Evolutionary conservation across 2,888 invertebrate species (phyloP).

Genomic region (Smittia sp.): DNA sequence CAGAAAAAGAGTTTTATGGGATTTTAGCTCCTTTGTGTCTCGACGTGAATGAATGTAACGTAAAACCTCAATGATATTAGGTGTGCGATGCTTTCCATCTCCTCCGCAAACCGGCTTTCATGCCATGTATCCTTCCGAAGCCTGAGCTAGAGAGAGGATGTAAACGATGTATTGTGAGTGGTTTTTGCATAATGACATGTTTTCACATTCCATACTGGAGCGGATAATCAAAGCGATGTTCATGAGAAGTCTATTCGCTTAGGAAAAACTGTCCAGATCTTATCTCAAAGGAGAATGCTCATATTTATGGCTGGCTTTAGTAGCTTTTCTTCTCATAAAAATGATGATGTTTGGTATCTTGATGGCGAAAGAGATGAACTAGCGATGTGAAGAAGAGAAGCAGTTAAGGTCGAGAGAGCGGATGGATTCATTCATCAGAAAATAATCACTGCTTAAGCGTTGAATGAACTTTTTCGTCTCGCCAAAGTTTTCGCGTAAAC

Average conservation of each 20-base stretch:
- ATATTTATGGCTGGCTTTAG: background rate
- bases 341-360: slow-evolving; percentile 17
- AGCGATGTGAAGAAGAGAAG: too few relatives aligned
- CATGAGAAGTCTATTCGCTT: background rate
- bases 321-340: background rate
- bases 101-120: background rate
- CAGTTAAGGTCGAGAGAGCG: background rate
- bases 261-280: background rate
- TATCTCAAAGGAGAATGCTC: background rate
- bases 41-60: slow-evolving; percentile 31
- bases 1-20: slow-evolving; percentile 18
- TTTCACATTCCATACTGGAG: background rate
- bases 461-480: too few relatives aligned
- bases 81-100: slow-evolving; percentile 14
- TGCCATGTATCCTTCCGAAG: background rate
- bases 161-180: slow-evolving; percentile 1
- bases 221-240: slow-evolving; percentile 4
- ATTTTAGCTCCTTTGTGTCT: slow-evolving; percentile 12
- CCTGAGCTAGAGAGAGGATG: background rate
- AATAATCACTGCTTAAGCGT: too few relatives aligned
- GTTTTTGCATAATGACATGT: slow-evolving; percentile 12
- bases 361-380: background rate
- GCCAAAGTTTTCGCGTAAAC: too few relatives aligned
- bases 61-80: slow-evolving; percentile 38
- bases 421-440: too few relatives aligned